Evolutionary conservation across 2,888 invertebrate species (phyloP).

Genomic region (Thymelicus acteon): DNA sequence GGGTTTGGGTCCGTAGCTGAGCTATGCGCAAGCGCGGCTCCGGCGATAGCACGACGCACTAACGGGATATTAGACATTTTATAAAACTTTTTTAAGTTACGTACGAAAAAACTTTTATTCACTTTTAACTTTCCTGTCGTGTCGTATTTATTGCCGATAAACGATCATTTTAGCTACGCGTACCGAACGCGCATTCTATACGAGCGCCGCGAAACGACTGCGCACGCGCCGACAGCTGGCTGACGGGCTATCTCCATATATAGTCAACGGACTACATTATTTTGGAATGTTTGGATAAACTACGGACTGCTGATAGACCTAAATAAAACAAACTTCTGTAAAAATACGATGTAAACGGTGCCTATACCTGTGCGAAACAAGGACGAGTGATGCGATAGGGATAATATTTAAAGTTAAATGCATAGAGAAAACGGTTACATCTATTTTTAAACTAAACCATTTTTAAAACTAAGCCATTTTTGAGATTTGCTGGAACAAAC

Average conservation of each 20-base stretch:
- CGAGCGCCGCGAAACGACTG: slow-evolving; percentile 40
- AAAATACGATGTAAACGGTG: too few relatives aligned
- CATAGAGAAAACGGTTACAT: too few relatives aligned
- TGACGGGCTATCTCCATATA: slow-evolving; percentile 1
- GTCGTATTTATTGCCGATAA: slow-evolving; percentile 18
- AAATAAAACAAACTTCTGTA: too few relatives aligned
- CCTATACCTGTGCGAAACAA: too few relatives aligned
- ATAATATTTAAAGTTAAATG: too few relatives aligned
- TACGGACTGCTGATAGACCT: too few relatives aligned
- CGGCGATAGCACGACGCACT: slow-evolving; percentile 74
- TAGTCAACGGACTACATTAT: background rate
- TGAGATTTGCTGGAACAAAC: too few relatives aligned
- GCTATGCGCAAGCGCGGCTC: slow-evolving; percentile 66
- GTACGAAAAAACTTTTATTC: background rate
- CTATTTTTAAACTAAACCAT: too few relatives aligned
- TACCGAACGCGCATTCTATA: slow-evolving; percentile 43
- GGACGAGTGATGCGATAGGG: too few relatives aligned
- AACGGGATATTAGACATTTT: slow-evolving; percentile 69
- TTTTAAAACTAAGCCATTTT: too few relatives aligned
- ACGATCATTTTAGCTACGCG: slow-evolving; percentile 42
- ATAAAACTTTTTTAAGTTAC: background rate
- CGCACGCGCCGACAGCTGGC: slow-evolving; percentile 18
- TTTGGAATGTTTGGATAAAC: background rate
- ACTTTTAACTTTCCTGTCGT: slow-evolving; percentile 33
- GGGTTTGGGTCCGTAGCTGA: slow-evolving; percentile 43